Evolutionary conservation across 2,888 invertebrate species (phyloP).

Genomic region (Tuta absoluta): DNA sequence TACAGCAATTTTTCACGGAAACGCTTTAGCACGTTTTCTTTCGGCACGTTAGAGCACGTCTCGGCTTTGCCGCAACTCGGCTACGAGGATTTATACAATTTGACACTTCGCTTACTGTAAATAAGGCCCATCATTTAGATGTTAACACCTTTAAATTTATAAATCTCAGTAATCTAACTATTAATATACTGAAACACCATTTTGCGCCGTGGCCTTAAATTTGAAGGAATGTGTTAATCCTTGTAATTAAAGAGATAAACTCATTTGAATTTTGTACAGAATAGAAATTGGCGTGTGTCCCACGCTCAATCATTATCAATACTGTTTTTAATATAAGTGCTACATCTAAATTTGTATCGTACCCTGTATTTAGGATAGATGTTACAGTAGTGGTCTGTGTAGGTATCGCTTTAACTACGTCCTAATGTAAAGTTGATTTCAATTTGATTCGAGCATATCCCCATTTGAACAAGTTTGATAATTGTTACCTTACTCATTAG

Average conservation of each 20-base stretch:
- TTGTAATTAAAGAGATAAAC: constrained; percentile 56
- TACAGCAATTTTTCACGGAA: constrained; percentile 33
- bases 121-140: constrained; percentile 66
- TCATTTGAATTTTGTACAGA: constrained; percentile 66
- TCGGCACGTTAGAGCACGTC: constrained; percentile 33
- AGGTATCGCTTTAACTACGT: constrained; percentile 71
- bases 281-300: constrained; percentile 53
- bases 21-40: constrained; percentile 45
- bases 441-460: constrained; percentile 77
- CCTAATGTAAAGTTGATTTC: constrained; percentile 71
- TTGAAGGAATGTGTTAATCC: constrained; percentile 75
- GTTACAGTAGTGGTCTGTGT: constrained; percentile 66
- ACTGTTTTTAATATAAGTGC: constrained; percentile 62
- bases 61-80: constrained; percentile 31
- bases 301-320: constrained; percentile 55
- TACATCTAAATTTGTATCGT: constrained; percentile 55
- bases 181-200: constrained; percentile 80
- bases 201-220: constrained; percentile 81
- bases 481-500: constrained; percentile 79
- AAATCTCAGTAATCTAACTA: constrained; percentile 67
- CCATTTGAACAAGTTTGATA: constrained; percentile 67
- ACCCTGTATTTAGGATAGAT: constrained; percentile 68
- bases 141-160: constrained; percentile 61
- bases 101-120: constrained; percentile 52
- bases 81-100: constrained; percentile 3